These are phyloP conservation scores for Poecile atricapillus DNA, from an alignment of 2,113 vertebrate genomes.

Conservation along the genomic window DNA sequence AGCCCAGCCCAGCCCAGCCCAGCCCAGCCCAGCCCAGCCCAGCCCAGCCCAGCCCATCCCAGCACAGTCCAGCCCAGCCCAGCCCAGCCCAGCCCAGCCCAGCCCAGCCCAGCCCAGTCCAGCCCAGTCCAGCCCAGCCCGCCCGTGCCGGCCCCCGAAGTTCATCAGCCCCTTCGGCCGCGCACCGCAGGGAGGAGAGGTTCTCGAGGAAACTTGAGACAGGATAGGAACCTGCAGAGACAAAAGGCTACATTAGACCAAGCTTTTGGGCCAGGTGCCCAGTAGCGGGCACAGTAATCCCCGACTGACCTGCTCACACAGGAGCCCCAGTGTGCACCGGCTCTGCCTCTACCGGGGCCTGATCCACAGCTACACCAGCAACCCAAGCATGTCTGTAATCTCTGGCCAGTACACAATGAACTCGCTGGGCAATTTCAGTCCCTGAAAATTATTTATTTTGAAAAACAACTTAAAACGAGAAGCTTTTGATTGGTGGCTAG, in stretches of 20 bases:
- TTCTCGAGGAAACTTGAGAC: not conserved
- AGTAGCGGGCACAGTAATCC: fast-evolving
- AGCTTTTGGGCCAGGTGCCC: not conserved
- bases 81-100: too few relatives aligned
- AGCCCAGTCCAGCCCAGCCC: not conserved
- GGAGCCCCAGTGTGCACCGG: fast-evolving
- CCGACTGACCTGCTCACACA: fast-evolving
- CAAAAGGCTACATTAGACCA: not conserved
- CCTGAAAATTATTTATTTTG: not conserved
- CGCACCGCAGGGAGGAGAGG: fast-evolving
- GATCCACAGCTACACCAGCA: not conserved
- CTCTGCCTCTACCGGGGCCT: fast-evolving
- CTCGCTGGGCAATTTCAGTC: not conserved
- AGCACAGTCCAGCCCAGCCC: too few relatives aligned
- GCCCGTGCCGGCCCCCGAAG: not conserved
- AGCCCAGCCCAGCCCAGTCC: too few relatives aligned
- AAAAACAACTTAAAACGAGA: not conserved
- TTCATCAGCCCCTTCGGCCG: fast-evolving
- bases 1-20: too few relatives aligned
- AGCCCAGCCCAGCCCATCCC: too few relatives aligned
- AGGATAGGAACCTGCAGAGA: not conserved
- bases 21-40: too few relatives aligned
- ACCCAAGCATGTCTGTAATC: fast-evolving
- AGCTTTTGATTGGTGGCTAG: not conserved
- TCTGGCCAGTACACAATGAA: not conserved